phyloP scores from a whole-genome alignment of 2,113 vertebrate genomes.

The Rhipidura dahli region DNA sequence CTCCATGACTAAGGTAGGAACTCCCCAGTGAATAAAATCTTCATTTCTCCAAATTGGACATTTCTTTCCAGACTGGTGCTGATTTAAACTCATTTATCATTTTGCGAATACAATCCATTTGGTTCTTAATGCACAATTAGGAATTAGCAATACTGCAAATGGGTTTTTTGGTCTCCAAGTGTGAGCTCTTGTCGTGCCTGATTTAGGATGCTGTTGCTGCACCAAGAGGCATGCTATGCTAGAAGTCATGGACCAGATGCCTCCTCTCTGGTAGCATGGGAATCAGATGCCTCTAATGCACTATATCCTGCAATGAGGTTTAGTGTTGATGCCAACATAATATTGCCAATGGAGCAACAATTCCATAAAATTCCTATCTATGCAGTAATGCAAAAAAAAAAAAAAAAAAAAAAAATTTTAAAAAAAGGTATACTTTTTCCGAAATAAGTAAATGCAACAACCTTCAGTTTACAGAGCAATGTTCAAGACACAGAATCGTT shows the following conservation, averaged over 20 bases:
- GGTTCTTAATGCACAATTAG: background rate
- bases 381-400: background rate
- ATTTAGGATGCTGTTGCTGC: background rate
- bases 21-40: background rate
- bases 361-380: background rate
- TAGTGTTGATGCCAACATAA: background rate
- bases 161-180: background rate
- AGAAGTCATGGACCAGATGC: conserved; percentile 34
- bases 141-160: conserved; percentile 1
- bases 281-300: background rate
- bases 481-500: background rate
- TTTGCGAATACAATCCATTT: background rate
- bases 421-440: background rate
- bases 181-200: background rate
- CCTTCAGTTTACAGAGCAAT: background rate
- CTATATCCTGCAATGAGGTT: background rate
- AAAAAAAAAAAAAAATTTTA: background rate
- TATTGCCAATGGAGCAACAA: background rate
- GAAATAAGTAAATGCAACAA: background rate
- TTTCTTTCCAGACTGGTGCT: background rate
- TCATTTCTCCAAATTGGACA: background rate
- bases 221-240: background rate
- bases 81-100: background rate
- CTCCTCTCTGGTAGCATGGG: background rate
- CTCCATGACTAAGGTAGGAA: background rate